Evolutionary conservation across 2,888 invertebrate species (phyloP), one percentile per base, ranked within the genome.

Genomic region (Phaonia tiefii): DNA sequence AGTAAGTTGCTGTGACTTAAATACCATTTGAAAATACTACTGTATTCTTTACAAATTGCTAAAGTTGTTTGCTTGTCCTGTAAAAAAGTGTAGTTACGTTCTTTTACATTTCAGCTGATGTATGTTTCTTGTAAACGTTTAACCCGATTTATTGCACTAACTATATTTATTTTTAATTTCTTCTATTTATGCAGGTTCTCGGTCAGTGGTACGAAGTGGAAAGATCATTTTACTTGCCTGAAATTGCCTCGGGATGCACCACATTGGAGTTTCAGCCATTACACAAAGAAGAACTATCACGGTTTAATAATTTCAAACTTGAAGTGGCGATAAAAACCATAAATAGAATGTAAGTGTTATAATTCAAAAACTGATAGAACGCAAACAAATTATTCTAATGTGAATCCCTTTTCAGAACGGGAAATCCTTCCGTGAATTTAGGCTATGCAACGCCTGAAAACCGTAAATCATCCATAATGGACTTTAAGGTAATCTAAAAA

Each of bases 121-220:
- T n/a, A n/a, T n/a, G n/a, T n/a, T n/a, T n/a, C n/a, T n/a, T n/a
- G n/a, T n/a, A n/a, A n/a, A n/a, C n/a, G n/a, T n/a, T n/a, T n/a
- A n/a, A n/a, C n/a, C n/a, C n/a, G n/a, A n/a, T n/a, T n/a, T n/a
- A n/a, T n/a, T n/a, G n/a, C n/a, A n/a, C n/a, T n/a, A n/a, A n/a
- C n/a, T n/a, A 58, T 13, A 1, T 26, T 37, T 60, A 10, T 37
- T 39, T 22, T 58, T 31, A n/a, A 26, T 26, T 58, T 31, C 26
- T n/a, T 8, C 15, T 37, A 11, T 46, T 58, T 5, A 37, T n/a
- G 10, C 49, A 90, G 90, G 89, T 91, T 67, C 88, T 95, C 92
- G 94, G 95, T 89, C 91, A 93, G 83, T 95, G 95, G 95, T 95
- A 92, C 87, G 95, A 95, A 90, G 93, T 95, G 74, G 95, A 95